These are phyloP conservation scores for Caenorhabditis afra DNA, from an alignment of 2,888 invertebrate genomes.

Conservation along the genomic window DNA sequence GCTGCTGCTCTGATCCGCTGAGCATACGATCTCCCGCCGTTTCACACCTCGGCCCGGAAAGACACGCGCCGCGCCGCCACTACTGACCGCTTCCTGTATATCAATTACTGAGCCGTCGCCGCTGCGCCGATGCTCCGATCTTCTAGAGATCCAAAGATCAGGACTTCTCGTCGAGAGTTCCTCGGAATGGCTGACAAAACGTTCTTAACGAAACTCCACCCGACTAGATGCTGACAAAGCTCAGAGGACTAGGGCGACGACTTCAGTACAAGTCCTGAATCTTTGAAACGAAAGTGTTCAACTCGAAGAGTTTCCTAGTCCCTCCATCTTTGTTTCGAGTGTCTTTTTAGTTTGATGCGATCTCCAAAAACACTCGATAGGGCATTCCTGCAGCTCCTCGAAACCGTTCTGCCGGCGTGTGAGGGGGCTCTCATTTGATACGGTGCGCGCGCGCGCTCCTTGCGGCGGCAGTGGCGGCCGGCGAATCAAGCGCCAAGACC, in stretches of 20 bases:
- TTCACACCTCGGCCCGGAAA: conserved; percentile 41
- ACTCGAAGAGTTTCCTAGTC: not conserved
- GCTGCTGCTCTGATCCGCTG: conserved; percentile 45
- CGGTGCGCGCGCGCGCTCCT: conserved; percentile 17
- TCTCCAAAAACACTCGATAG: conserved; percentile 35
- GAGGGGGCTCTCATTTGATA: conserved; percentile 43
- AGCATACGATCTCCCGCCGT: conserved; percentile 53
- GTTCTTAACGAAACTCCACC: too few species aligned
- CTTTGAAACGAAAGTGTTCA: too few species aligned
- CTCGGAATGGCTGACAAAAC: too few species aligned
- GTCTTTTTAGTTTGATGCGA: not conserved
- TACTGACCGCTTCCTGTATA: conserved; percentile 35
- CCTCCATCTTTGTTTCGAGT: not conserved
- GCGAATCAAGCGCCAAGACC: conserved; percentile 36
- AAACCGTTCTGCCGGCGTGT: conserved; percentile 10
- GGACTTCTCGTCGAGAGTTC: not conserved
- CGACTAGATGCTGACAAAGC: too few species aligned
- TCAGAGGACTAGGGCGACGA: too few species aligned
- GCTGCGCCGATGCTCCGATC: conserved; percentile 9
- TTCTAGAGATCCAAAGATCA: conserved; percentile 39
- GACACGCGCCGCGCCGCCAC: conserved; percentile 18
- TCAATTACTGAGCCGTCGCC: conserved; percentile 27
- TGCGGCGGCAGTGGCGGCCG: conserved; percentile 11
- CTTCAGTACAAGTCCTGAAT: too few species aligned
- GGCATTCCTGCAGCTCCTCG: not conserved